Conservation (phyloP, 2,888 invertebrate species). For the Ectemnius cavifrons region DNA sequence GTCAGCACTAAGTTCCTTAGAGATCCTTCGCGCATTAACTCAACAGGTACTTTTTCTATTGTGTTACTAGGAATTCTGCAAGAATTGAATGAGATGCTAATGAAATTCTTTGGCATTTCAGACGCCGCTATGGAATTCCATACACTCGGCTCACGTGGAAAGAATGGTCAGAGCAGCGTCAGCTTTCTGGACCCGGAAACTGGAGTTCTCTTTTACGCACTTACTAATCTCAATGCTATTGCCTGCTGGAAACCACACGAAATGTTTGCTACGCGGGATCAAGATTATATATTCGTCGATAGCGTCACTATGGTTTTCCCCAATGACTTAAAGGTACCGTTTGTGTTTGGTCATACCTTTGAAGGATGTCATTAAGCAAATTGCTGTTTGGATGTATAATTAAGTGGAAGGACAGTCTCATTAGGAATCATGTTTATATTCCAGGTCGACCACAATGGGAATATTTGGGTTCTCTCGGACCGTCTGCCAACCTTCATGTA, state of each 20-base stretch:
- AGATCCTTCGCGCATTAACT: constrained; percentile 78
- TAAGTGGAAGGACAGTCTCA: not conserved
- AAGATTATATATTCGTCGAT: constrained; percentile 86
- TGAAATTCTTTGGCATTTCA: constrained; percentile 5
- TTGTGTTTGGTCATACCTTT: not conserved
- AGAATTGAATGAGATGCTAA: not conserved
- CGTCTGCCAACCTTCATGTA: constrained; percentile 86
- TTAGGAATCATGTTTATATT: not conserved
- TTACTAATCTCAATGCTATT: constrained; percentile 87
- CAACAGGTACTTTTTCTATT: constrained; percentile 61
- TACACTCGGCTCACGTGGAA: constrained; percentile 84
- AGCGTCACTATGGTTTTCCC: constrained; percentile 87
- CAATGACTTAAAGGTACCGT: constrained; percentile 86
- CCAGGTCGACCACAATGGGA: constrained; percentile 82
- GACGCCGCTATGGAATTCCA: constrained; percentile 84
- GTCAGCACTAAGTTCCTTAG: constrained; percentile 85
- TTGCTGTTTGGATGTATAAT: not conserved
- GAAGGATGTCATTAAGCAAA: not conserved
- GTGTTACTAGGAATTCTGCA: not conserved
- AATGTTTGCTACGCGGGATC: constrained; percentile 84
- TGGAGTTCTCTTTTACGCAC: constrained; percentile 86
- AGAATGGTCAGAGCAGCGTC: constrained; percentile 86
- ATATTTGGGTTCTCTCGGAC: constrained; percentile 87
- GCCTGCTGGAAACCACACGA: constrained; percentile 88
- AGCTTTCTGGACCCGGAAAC: constrained; percentile 86